Evolutionary conservation across 1,140 invertebrate species (phyloP).

Genomic region (Pseudomyrmex gracilis): DNA sequence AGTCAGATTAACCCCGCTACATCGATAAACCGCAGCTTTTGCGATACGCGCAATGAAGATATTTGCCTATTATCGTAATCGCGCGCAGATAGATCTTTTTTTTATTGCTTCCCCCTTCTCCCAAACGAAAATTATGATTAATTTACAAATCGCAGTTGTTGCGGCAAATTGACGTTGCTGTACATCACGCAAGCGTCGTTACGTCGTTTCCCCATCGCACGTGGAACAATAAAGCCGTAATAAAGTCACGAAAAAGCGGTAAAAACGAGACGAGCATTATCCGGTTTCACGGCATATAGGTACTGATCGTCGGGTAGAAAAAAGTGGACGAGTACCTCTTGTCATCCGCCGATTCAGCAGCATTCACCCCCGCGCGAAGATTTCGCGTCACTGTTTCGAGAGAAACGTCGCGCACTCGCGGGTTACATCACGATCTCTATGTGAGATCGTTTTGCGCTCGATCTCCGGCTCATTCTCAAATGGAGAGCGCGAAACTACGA

Average conservation of each 20-base stretch:
- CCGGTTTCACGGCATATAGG: slow-evolving; percentile 31
- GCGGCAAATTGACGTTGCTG: too few species aligned
- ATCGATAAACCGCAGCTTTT: slow-evolving; percentile 32
- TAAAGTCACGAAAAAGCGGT: not conserved
- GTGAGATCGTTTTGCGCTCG: slow-evolving; percentile 17
- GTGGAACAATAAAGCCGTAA: too few species aligned
- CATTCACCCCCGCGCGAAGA: slow-evolving; percentile 61
- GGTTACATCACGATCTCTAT: slow-evolving; percentile 72
- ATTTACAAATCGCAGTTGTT: too few species aligned
- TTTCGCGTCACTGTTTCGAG: slow-evolving; percentile 74
- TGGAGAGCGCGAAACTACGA: too few species aligned
- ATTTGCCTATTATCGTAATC: too few species aligned
- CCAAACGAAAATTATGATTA: not conserved
- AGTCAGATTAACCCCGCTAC: slow-evolving; percentile 14
- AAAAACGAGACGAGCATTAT: slow-evolving; percentile 23
- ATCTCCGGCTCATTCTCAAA: not conserved
- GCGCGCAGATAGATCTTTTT: not conserved
- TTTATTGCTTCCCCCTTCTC: not conserved
- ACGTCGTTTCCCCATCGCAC: too few species aligned
- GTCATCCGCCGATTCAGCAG: slow-evolving; percentile 77
- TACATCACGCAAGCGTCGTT: too few species aligned
- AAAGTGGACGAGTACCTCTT: slow-evolving; percentile 68
- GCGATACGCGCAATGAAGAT: slow-evolving; percentile 2
- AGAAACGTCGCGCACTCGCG: slow-evolving; percentile 68
- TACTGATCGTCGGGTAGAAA: slow-evolving; percentile 35